Conservation (phyloP, 2,113 vertebrate genomes). For the Phasianus colchicus region DNA sequence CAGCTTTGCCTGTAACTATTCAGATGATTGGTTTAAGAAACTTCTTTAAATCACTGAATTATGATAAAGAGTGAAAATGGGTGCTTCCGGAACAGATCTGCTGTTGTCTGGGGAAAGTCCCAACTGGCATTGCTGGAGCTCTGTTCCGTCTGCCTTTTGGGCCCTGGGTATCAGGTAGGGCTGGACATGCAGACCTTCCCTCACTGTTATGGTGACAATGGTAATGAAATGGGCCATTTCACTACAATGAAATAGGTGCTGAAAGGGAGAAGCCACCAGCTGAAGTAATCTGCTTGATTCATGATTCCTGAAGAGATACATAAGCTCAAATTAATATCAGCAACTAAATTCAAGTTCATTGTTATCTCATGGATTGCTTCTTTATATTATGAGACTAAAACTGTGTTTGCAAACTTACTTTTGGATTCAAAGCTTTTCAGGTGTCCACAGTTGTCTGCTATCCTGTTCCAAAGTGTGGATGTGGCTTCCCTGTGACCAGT, state of each 20-base stretch:
- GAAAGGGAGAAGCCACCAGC: background rate
- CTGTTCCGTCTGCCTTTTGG: accelerated
- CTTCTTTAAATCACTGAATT: background rate
- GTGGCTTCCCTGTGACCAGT: background rate
- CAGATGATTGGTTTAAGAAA: background rate
- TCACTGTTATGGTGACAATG: background rate
- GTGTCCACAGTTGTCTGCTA: background rate
- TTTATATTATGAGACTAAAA: background rate
- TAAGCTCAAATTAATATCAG: background rate
- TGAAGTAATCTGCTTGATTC: background rate
- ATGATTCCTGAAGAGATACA: background rate
- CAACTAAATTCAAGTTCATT: background rate
- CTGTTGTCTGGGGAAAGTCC: background rate
- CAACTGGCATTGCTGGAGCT: background rate
- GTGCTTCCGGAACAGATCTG: background rate
- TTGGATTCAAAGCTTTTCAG: background rate
- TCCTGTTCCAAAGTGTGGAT: background rate
- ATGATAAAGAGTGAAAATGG: background rate
- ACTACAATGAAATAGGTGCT: background rate
- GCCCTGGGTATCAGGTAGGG: background rate
- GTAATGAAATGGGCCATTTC: background rate
- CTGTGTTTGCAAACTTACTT: background rate
- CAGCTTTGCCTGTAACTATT: background rate
- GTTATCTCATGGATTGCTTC: background rate
- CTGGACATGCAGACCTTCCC: background rate